Percentiles rank a stretch among this genome's conserved stretches.
Evolutionary conservation across 1,140 invertebrate species (phyloP).

Genomic region (Drosophila aff.): DNA sequence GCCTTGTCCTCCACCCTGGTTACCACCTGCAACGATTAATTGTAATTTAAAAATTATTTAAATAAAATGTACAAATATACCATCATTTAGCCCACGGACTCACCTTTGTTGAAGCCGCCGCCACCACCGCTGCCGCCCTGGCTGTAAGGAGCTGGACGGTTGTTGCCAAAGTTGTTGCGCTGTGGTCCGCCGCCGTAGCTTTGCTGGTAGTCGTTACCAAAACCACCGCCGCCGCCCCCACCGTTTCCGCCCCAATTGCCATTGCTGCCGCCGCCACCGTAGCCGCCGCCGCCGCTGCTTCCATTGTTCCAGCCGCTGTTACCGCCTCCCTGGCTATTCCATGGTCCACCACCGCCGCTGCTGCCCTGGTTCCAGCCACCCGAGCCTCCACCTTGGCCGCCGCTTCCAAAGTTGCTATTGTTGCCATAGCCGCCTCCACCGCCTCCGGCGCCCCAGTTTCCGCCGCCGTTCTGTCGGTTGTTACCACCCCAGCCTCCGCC

Average conservation of each 20-base stretch:
- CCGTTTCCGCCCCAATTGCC: slow-evolving; percentile 65
- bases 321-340: slow-evolving; percentile 72
- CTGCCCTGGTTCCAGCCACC: slow-evolving; percentile 75
- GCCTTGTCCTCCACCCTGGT: slow-evolving; percentile 76
- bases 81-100: background rate
- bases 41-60: background rate
- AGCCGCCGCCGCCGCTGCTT: slow-evolving; percentile 68
- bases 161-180: slow-evolving; percentile 87
- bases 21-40: slow-evolving; percentile 49
- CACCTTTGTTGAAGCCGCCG: slow-evolving; percentile 75
- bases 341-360: slow-evolving; percentile 63
- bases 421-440: slow-evolving; percentile 85
- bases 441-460: slow-evolving; percentile 84
- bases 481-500: slow-evolving; percentile 77
- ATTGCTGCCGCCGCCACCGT: slow-evolving; percentile 55
- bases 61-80: background rate
- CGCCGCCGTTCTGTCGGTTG: slow-evolving; percentile 82
- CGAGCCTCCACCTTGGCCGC: slow-evolving; percentile 50
- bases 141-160: slow-evolving; percentile 87
- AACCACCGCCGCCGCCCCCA: slow-evolving; percentile 87
- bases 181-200: slow-evolving; percentile 90
- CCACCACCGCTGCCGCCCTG: slow-evolving; percentile 68
- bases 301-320: slow-evolving; percentile 84
- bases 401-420: slow-evolving; percentile 65
- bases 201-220: slow-evolving; percentile 91